Base-by-base conservation (phyloP, 2,888 invertebrate genomes). In the Polyploca ridens region DNA sequence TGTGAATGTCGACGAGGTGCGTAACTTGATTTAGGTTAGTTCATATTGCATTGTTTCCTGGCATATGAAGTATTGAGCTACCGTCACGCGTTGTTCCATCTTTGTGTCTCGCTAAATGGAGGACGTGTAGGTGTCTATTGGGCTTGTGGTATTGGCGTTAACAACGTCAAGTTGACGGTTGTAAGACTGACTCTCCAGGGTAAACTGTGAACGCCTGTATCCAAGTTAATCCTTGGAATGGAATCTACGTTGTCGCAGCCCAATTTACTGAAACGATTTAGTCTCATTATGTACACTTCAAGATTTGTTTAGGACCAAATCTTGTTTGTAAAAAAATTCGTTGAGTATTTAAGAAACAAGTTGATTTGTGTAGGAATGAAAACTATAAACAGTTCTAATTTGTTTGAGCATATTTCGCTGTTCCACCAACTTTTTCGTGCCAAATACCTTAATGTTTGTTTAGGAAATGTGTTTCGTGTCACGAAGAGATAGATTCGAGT, bases 1-100 rank as follows among this genome's bases (percentile, higher is more conserved):
- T 69, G 72, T 70, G 73, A 72, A 76, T 71, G 67, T 61, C 65
- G 44, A 70, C 77, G 67, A 72, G 72, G 71, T 72, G 66, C 72
- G 75, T 70, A 75, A 74, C 74, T 75, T 78, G 70, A 71, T 69
- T 73, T 66, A 67, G 64, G 70, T 69, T 68, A 71, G 69, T 66
- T 60, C 64, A 64, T 38, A 63, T 57, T 62, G 59, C 64, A 61
- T 64, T 54, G 54, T 61, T 61, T 61, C 61, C 16, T 61, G 54
- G 57, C 64, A 49, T 35, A 41, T 27, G 35, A 57, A 33, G 16
- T 49, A 54, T 60, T 49, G 33, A 27, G 33, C 57, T 5, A 41
- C 5, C 5, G 41, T 6, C 13, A 2, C 27, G 27, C 1, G 27
- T 27, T 27, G 8, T 14, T 5, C 11, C 2, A 27, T 41, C 27